Percentiles rank a stretch among this genome's conserved stretches.
Evolutionary conservation across 1,140 invertebrate genomes (phyloP).

Genomic region (Psilanteris sp.): DNA sequence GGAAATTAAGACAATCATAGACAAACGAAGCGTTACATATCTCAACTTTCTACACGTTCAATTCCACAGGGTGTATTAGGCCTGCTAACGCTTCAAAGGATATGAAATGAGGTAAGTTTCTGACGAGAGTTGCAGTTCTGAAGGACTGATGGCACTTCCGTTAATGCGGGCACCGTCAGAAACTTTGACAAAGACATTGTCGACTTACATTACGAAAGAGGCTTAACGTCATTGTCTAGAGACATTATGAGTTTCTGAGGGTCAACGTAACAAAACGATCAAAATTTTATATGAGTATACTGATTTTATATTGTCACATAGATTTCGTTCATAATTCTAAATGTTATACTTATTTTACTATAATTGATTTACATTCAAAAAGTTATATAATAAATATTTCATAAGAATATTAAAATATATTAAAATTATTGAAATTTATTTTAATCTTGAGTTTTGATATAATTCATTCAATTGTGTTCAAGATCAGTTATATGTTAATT

Average conservation of each 20-base stretch:
- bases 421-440: too few relatives aligned
- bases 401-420: too few relatives aligned
- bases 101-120: conserved; percentile 57
- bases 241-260: conserved; percentile 38
- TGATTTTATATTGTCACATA: too few relatives aligned
- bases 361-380: too few relatives aligned
- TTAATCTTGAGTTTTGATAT: too few relatives aligned
- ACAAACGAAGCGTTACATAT: conserved; percentile 57
- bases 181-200: conserved; percentile 65
- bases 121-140: conserved; percentile 50
- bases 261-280: conserved; percentile 54
- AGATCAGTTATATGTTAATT: too few relatives aligned
- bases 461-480: too few relatives aligned
- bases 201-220: conserved; percentile 37
- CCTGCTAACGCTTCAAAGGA: conserved; percentile 54
- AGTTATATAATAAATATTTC: too few relatives aligned
- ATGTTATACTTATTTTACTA: too few relatives aligned
- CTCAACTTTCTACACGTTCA: conserved; percentile 36
- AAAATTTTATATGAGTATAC: conserved; percentile 21
- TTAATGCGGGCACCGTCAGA: conserved; percentile 65
- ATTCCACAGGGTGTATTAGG: conserved; percentile 40
- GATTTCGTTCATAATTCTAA: too few relatives aligned
- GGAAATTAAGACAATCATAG: conserved; percentile 51
- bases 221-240: conserved; percentile 56
- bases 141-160: conserved; percentile 64